A percentile compares a stretch with the other conserved stretches of the same genome.
Conservation (phyloP, 1,140 invertebrate genomes). For the Charaxes varanes region DNA sequence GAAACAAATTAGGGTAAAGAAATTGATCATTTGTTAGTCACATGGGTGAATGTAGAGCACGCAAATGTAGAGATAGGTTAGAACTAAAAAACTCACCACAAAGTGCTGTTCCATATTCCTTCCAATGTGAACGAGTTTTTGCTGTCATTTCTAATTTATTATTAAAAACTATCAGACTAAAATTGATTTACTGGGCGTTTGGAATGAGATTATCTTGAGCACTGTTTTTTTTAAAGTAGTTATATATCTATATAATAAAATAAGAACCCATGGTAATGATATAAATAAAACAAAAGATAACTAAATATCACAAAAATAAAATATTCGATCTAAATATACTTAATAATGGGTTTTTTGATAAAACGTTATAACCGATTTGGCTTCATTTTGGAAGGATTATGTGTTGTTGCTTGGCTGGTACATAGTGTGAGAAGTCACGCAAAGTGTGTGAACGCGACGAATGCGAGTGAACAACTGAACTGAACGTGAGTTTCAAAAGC, state of each 20-base stretch:
- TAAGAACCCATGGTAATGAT: constrained; percentile 56
- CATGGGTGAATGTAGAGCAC: constrained; percentile 3
- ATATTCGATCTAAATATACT: constrained; percentile 70
- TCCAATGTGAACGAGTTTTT: constrained; percentile 71
- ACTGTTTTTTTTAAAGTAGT: constrained; percentile 54
- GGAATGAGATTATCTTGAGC: constrained; percentile 73
- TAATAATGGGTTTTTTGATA: constrained; percentile 56
- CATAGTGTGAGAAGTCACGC: constrained; percentile 58
- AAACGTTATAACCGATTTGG: constrained; percentile 71
- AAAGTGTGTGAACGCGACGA: constrained; percentile 55
- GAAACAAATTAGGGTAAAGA: no score
- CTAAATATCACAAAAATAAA: constrained; percentile 71
- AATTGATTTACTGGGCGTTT: constrained; percentile 50
- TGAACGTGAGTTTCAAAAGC: constrained; percentile 28
- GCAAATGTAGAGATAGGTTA: constrained; percentile 50
- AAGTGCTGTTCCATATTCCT: constrained; percentile 73
- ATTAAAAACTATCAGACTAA: constrained; percentile 40
- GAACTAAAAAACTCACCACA: constrained; percentile 67
- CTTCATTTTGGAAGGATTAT: constrained; percentile 72
- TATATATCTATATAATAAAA: constrained; percentile 55
- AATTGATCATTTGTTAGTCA: constrained; percentile 3
- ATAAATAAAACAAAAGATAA: constrained; percentile 65
- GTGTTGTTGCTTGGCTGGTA: constrained; percentile 66
- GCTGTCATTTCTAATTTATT: constrained; percentile 57
- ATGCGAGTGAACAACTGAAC: constrained; percentile 64